phyloP scores from a whole-genome alignment of 2,113 vertebrate genomes.

The Azemiops feae region DNA sequence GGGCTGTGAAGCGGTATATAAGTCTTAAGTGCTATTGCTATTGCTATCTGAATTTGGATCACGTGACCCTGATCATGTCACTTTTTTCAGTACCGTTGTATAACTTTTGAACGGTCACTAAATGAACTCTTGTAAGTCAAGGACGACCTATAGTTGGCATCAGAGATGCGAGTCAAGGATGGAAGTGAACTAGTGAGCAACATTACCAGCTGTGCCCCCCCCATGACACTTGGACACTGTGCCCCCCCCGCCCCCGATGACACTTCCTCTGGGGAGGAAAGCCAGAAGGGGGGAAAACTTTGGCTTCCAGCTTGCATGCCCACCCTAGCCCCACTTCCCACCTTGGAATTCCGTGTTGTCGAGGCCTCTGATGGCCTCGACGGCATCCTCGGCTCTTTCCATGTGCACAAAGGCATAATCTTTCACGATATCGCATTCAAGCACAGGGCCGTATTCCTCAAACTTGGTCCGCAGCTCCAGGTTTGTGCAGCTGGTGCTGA shows the following conservation, averaged over 20 bases:
- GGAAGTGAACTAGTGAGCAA: not conserved
- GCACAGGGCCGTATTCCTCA: constrained; percentile 89
- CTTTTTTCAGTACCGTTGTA: too few relatives aligned
- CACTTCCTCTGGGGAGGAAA: not conserved
- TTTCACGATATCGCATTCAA: constrained; percentile 91
- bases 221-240: too few relatives aligned
- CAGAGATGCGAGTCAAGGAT: not conserved
- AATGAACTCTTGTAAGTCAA: too few relatives aligned
- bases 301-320: not conserved
- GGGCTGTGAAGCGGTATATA: not conserved
- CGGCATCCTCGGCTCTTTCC: constrained; percentile 92
- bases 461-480: constrained; percentile 92
- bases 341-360: constrained; percentile 94
- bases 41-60: too few relatives aligned
- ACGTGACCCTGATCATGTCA: too few relatives aligned
- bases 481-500: constrained; percentile 84
- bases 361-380: constrained; percentile 90
- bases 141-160: not conserved
- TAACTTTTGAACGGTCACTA: too few relatives aligned
- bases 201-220: not conserved
- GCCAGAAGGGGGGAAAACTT: not conserved
- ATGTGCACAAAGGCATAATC: constrained; percentile 98
- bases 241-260: too few relatives aligned
- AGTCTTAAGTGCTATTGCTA: too few relatives aligned
- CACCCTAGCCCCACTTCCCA: constrained; percentile 68